These are phyloP conservation scores for Daphoenositta chrysoptera DNA, from an alignment of 2,113 vertebrate genomes.

Conservation along the genomic window DNA sequence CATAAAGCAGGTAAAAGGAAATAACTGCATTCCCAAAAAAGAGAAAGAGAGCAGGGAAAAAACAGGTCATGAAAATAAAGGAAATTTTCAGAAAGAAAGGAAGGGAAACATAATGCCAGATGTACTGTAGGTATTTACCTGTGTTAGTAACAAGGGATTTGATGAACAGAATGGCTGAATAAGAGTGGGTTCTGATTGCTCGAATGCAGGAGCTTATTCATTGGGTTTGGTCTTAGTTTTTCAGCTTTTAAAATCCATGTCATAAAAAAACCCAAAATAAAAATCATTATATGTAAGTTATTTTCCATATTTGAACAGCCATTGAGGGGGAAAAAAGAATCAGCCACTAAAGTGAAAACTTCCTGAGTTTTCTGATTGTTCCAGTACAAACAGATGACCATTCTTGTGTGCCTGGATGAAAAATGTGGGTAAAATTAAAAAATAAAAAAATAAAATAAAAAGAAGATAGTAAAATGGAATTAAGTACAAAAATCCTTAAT, in stretches of 20 bases:
- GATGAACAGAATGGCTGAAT: not conserved
- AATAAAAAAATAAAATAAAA: not conserved
- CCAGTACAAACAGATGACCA: not conserved
- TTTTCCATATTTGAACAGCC: not conserved
- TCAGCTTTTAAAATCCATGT: not conserved
- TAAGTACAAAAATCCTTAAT: not conserved
- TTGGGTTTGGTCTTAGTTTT: not conserved
- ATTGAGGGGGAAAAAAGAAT: not conserved
- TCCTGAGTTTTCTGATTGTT: not conserved
- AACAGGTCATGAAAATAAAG: not conserved
- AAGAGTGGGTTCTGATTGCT: not conserved
- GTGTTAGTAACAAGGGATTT: not conserved
- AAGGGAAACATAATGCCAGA: not conserved
- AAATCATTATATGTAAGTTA: not conserved
- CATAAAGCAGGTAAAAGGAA: not conserved
- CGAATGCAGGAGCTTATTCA: not conserved
- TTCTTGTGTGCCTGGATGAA: not conserved
- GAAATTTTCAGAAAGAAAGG: not conserved
- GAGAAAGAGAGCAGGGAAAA: fast-evolving
- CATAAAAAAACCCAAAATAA: not conserved
- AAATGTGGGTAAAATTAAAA: not conserved
- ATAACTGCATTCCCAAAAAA: not conserved
- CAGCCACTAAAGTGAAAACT: not conserved
- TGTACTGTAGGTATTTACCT: not conserved
- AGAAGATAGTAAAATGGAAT: not conserved